Conservation (phyloP, 2,888 invertebrate species). For the Andrena trimmerana region DNA sequence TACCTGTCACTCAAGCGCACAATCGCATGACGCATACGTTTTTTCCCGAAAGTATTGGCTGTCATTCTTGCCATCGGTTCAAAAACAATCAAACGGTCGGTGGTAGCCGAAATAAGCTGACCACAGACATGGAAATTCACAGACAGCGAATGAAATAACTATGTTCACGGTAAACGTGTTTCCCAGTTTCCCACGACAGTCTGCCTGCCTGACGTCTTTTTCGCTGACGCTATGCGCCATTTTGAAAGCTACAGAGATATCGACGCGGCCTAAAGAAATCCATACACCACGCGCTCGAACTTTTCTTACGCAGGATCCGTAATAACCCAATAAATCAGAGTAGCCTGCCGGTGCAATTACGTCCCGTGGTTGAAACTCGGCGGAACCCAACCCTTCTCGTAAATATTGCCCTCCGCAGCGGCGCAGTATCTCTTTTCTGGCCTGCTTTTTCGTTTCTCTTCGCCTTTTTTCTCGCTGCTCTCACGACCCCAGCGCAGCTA, state of each 20-base stretch:
- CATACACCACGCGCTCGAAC: conserved; percentile 74
- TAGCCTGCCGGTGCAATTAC: conserved; percentile 83
- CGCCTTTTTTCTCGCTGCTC: conserved; percentile 64
- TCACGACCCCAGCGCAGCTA: conserved; percentile 72
- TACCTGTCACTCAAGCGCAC: conserved; percentile 40
- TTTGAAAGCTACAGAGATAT: conserved; percentile 27
- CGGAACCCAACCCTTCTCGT: conserved; percentile 82
- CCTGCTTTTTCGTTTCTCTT: conserved; percentile 51
- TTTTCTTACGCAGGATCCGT: conserved; percentile 79
- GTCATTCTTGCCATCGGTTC: not conserved
- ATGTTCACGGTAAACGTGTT: not conserved
- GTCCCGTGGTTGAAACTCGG: conserved; percentile 74
- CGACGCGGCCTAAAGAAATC: conserved; percentile 51
- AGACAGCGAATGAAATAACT: not conserved
- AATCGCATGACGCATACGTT: conserved; percentile 52
- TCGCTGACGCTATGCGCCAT: conserved; percentile 4
- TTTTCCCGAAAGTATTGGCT: conserved; percentile 43
- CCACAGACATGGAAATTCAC: not conserved
- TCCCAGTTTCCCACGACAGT: not conserved
- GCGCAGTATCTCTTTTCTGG: conserved; percentile 64
- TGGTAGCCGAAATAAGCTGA: not conserved
- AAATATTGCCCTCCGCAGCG: conserved; percentile 80
- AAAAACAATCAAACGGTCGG: conserved; percentile 41
- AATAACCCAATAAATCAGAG: conserved; percentile 84
- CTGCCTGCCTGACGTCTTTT: not conserved